Evolutionary conservation across 2,113 vertebrate genomes (phyloP).

Genomic region (Eurypyga helias): DNA sequence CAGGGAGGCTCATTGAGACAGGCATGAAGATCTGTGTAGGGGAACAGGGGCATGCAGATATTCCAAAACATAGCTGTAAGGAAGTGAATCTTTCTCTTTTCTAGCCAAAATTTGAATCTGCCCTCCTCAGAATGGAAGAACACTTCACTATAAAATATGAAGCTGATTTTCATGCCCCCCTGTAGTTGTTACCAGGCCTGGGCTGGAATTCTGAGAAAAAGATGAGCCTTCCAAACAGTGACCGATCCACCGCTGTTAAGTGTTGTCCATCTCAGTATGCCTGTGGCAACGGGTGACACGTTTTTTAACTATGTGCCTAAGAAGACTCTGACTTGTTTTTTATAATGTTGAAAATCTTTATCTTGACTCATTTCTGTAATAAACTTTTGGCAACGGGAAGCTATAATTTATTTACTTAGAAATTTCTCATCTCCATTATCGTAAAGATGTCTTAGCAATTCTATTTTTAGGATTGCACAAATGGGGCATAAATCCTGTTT

Average conservation of each 20-base stretch:
- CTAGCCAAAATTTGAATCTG: slow-evolving; percentile 8
- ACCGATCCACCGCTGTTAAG: neutral
- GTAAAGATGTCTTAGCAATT: slow-evolving; percentile 28
- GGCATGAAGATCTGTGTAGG: neutral
- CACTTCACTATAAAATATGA: neutral
- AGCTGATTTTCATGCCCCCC: neutral
- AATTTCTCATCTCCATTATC: slow-evolving; percentile 44
- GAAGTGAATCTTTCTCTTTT: neutral
- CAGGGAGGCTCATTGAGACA: slow-evolving; percentile 33
- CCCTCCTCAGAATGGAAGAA: neutral
- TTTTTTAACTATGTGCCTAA: slow-evolving; percentile 12
- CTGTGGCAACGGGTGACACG: neutral
- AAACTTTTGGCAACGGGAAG: neutral
- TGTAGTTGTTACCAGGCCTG: neutral
- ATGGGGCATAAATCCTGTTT: slow-evolving; percentile 18
- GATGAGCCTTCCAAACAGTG: neutral
- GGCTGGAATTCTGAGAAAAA: slow-evolving; percentile 2
- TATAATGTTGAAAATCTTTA: slow-evolving; percentile 27
- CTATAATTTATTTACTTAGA: slow-evolving; percentile 48
- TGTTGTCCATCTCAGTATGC: neutral
- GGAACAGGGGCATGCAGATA: neutral
- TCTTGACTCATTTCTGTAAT: slow-evolving; percentile 29
- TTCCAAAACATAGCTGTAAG: slow-evolving; percentile 27
- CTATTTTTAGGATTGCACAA: slow-evolving; percentile 38
- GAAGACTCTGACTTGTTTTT: neutral